Evolutionary conservation across 1,140 invertebrate species (phyloP).

Genomic region (Leptopilina clavipes): DNA sequence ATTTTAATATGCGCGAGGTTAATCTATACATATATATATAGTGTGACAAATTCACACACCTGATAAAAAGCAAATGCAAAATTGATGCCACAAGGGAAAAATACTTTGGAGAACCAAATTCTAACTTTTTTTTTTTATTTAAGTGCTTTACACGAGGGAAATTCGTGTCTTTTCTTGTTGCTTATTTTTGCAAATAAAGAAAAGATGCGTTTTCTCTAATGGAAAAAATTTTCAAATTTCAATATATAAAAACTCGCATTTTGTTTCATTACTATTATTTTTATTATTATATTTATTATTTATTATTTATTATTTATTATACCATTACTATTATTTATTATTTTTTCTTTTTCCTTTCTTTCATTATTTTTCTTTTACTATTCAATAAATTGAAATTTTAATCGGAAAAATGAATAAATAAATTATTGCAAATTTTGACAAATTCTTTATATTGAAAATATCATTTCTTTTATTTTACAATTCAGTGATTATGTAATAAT

Average conservation of each 20-base stretch:
- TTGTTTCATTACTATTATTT: neutral
- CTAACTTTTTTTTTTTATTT: neutral
- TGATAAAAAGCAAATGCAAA: conserved; percentile 18
- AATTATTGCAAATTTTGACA: no score
- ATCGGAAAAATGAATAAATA: no score
- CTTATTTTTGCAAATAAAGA: neutral
- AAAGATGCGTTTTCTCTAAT: neutral
- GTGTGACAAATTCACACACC: conserved; percentile 3
- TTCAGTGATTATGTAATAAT: no score
- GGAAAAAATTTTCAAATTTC: neutral
- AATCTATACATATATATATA: neutral
- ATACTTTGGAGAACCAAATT: neutral
- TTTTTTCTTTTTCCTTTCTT: no score
- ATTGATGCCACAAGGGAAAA: conserved; percentile 18
- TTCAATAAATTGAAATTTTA: no score
- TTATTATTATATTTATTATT: no score
- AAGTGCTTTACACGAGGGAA: neutral
- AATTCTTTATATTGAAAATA: no score
- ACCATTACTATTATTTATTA: no score
- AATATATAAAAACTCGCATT: neutral
- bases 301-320: no score
- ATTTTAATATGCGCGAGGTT: neutral
- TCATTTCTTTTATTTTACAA: no score
- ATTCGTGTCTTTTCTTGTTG: neutral
- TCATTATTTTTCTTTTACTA: no score